Evolutionary conservation across 2,888 invertebrate genomes (phyloP).

Genomic region (Nephrotoma appendiculata): DNA sequence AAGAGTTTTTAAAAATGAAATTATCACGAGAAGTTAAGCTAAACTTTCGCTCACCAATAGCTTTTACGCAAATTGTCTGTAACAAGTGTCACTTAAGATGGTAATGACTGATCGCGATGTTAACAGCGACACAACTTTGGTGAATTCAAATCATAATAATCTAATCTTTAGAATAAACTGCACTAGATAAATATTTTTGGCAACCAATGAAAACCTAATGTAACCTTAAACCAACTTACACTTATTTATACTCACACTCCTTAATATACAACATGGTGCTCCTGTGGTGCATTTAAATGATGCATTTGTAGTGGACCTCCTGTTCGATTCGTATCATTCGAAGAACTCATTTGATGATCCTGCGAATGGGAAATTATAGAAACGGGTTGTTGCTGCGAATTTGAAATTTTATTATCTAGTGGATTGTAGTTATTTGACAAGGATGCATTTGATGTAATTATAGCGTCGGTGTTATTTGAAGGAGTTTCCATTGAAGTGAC

Average conservation of each 20-base stretch:
- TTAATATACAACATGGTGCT: neutral
- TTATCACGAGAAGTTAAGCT: too few species aligned
- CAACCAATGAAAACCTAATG: too few species aligned
- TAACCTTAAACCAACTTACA: neutral
- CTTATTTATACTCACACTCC: neutral
- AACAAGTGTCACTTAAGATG: too few species aligned
- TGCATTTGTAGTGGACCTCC: neutral
- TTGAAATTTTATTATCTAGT: neutral
- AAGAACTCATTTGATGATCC: neutral
- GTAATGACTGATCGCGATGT: too few species aligned
- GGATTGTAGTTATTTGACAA: neutral
- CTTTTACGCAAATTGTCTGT: too few species aligned
- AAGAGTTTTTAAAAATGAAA: too few species aligned
- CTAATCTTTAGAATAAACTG: too few species aligned
- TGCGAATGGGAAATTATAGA: neutral
- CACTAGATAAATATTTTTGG: too few species aligned
- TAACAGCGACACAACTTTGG: too few species aligned
- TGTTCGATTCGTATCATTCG: neutral
- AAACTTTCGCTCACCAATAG: too few species aligned
- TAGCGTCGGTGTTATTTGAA: neutral
- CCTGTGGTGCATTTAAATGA: neutral
- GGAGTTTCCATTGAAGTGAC: neutral
- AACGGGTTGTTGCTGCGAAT: neutral
- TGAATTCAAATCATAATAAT: too few species aligned
- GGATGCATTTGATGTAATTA: neutral